Evolutionary conservation across 2,797 vertebrate species (phyloP), one percentile per base, ranked within the genome.

Genomic region (Neoniphon sammara): DNA sequence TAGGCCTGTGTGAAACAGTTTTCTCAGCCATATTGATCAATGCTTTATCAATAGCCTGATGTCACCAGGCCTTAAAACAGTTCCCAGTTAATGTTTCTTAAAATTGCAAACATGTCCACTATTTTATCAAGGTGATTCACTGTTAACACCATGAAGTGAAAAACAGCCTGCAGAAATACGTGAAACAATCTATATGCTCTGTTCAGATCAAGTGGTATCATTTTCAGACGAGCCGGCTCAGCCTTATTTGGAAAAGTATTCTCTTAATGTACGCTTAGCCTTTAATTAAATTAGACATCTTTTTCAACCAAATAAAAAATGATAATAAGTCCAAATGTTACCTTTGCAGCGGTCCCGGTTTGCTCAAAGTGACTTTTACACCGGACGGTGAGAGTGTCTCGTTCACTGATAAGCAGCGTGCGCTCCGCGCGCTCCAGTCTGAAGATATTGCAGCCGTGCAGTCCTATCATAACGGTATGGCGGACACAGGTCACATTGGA

Each of bases 401-500:
- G 27, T 39, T 69, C 31, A 30, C 56, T 66, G 70, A 81, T 77
- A 56, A 62, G 53, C 60, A 17, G 17, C 15, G 82, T 27, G 76
- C 56, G 64, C 15, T 12, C 5, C n/a, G 44, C 62, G 56, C 82
- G 73, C 62, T 23, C 11, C 36, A 0, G 27, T 42, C 46, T 21
- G 46, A 7, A 65, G 52, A 50, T 23, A 31, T 5, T 30, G 88
- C 53, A 14, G 75, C 62, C 93, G 93, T 94, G 94, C 92, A 18
- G 71, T 27, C 3, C 6, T 4, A 31, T 61, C 23, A 6, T 5
- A 9, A 15, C 34, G 75, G 62, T 73, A 94, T 94, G 94, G 94
- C 93, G 92, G 93, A 87, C 63, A 0, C 53, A 49, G 83, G 89
- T 92, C 87, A 92, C 90, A 85, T 89, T 89, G 89, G 81, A 56